phyloP scores from a whole-genome alignment of 2,113 vertebrate species.

The Hemiprocne comata region DNA sequence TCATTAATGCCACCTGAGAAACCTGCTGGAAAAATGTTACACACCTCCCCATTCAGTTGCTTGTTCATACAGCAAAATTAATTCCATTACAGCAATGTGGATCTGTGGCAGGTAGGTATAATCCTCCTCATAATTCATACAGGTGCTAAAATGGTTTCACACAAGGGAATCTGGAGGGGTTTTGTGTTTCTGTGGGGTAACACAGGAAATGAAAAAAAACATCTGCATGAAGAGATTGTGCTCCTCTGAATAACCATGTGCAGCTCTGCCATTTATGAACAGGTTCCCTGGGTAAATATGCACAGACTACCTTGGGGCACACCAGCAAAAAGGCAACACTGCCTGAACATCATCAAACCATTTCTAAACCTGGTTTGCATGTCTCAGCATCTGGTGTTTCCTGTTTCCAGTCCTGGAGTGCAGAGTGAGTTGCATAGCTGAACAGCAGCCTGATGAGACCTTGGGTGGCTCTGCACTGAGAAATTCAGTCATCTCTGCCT shows the following conservation, averaged over 20 bases:
- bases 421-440: not conserved
- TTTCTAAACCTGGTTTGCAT: slow-evolving; percentile 37
- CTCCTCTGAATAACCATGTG: not conserved
- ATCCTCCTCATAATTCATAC: not conserved
- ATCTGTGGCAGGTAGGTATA: not conserved
- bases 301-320: not conserved
- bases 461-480: not conserved
- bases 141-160: not conserved
- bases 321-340: not conserved
- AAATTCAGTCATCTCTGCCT: not conserved
- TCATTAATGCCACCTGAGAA: not conserved
- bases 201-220: not conserved
- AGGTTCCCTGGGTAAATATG: not conserved
- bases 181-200: not conserved
- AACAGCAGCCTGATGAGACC: not conserved
- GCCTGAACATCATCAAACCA: not conserved
- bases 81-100: not conserved
- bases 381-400: slow-evolving; percentile 53
- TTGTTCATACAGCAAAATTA: not conserved
- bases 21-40: not conserved
- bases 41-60: not conserved
- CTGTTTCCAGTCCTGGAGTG: not conserved
- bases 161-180: not conserved
- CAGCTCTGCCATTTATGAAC: not conserved
- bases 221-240: not conserved